Conservation (phyloP, 2,888 invertebrate species). For the Mythimna lalbum region DNA sequence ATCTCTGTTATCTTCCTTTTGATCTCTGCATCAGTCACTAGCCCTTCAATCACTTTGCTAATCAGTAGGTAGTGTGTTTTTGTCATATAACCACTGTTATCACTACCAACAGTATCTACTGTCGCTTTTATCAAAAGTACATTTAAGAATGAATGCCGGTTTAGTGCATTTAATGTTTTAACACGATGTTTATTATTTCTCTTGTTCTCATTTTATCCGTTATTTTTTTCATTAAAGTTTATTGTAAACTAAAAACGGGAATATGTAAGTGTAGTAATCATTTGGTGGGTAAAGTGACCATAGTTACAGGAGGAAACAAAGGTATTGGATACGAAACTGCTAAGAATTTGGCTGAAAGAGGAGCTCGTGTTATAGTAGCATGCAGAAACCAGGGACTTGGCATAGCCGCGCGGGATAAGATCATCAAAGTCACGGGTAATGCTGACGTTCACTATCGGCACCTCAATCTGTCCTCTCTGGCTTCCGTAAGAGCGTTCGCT, state of each 20-base stretch:
- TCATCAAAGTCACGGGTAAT: constrained; percentile 74
- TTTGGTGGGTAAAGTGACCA: constrained; percentile 95
- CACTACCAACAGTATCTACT: background rate
- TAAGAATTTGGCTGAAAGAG: constrained; percentile 92
- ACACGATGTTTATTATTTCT: constrained; percentile 65
- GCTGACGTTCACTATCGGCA: constrained; percentile 79
- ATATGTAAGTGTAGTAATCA: constrained; percentile 76
- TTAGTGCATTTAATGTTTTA: constrained; percentile 39
- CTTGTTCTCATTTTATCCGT: constrained; percentile 62
- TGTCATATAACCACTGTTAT: background rate
- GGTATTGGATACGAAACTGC: constrained; percentile 95
- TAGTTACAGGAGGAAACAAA: constrained; percentile 96
- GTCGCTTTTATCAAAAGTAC: constrained; percentile 44
- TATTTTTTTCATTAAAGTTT: constrained; percentile 60
- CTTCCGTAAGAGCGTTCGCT: constrained; percentile 91
- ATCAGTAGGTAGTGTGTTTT: constrained; percentile 4
- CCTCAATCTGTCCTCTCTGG: constrained; percentile 88
- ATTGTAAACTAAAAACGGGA: constrained; percentile 73
- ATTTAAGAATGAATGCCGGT: constrained; percentile 17
- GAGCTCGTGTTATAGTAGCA: constrained; percentile 95
- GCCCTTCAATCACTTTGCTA: constrained; percentile 10
- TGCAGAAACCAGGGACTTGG: constrained; percentile 94
- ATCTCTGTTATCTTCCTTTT: background rate
- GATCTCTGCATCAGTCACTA: background rate
- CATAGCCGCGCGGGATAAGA: constrained; percentile 84